Evolutionary conservation across 2,888 invertebrate species (phyloP).

Genomic region (Ophioninae sp.): DNA sequence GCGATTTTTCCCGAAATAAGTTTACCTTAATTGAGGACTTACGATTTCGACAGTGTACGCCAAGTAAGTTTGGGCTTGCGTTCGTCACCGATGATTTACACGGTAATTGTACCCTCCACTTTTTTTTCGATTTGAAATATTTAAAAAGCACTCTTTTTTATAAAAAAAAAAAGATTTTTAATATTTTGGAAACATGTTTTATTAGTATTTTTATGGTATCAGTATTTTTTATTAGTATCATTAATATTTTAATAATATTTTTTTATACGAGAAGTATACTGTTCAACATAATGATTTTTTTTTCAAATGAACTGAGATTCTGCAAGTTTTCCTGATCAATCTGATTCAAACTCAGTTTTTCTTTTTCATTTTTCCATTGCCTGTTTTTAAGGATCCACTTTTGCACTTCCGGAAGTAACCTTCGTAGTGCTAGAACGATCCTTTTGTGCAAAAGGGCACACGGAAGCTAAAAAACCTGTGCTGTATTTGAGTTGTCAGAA

Average conservation of each 20-base stretch:
- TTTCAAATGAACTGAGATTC: too few species aligned
- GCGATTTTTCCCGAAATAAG: conserved; percentile 74
- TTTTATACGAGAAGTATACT: too few species aligned
- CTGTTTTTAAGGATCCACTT: neutral
- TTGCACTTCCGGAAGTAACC: neutral
- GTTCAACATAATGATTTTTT: too few species aligned
- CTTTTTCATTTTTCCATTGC: neutral
- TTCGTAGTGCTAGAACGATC: neutral
- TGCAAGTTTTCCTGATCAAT: too few species aligned
- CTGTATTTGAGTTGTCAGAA: too few species aligned
- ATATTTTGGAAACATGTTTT: neutral
- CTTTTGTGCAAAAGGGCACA: too few species aligned
- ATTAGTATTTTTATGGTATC: too few species aligned
- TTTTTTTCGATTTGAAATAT: neutral
- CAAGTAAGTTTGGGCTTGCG: conserved; percentile 12
- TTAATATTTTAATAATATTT: too few species aligned
- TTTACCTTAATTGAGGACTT: conserved; percentile 76
- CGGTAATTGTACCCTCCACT: conserved; percentile 13
- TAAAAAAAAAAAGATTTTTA: neutral
- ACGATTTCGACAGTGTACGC: conserved; percentile 40
- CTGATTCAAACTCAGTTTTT: too few species aligned
- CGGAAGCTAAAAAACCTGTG: too few species aligned
- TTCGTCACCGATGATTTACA: conserved; percentile 14
- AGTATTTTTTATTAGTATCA: too few species aligned
- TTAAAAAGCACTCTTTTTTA: neutral